These are phyloP conservation scores for Hypsibius dujardini DNA, from an alignment of 1,140 invertebrate genomes.

Conservation along the genomic window DNA sequence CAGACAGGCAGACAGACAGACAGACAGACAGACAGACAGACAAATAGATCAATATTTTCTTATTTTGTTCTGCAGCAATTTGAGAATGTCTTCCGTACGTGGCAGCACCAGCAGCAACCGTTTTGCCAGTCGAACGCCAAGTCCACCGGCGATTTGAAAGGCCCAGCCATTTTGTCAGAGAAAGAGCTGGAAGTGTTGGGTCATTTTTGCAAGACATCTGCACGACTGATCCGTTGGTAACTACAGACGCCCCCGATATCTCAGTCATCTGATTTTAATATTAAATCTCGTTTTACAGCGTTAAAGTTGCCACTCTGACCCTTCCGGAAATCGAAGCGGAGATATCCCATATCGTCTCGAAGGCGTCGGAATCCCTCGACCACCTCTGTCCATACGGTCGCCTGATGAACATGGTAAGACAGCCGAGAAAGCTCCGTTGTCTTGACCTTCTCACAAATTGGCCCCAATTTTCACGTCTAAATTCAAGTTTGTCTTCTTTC, in stretches of 20 bases:
- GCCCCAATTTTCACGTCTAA: no score
- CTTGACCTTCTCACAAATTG: background rate
- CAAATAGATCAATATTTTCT: slow-evolving; percentile 13
- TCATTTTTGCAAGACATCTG: slow-evolving; percentile 20
- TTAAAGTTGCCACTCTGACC: slow-evolving; percentile 49
- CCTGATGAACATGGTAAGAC: slow-evolving; percentile 20
- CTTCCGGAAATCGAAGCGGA: slow-evolving; percentile 46
- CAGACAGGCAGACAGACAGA: no score
- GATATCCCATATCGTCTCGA: slow-evolving; percentile 36
- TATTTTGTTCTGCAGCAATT: slow-evolving; percentile 42
- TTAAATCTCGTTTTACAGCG: slow-evolving; percentile 33
- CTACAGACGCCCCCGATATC: background rate
- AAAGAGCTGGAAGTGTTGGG: background rate
- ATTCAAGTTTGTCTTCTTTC: slow-evolving; percentile 44
- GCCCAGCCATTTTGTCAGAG: background rate
- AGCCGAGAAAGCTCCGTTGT: background rate
- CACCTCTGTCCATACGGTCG: slow-evolving; percentile 30
- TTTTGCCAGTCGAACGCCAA: slow-evolving; percentile 24
- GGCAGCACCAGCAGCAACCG: slow-evolving; percentile 80
- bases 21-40: no score
- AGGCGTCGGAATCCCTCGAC: slow-evolving; percentile 31
- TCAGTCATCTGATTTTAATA: slow-evolving; percentile 12
- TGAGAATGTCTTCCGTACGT: slow-evolving; percentile 67
- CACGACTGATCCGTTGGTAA: slow-evolving; percentile 29
- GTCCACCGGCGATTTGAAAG: background rate